Evolutionary conservation across 2,797 vertebrate species (phyloP), one percentile per base, ranked within the genome.

Genomic region (Alauda arvensis): DNA sequence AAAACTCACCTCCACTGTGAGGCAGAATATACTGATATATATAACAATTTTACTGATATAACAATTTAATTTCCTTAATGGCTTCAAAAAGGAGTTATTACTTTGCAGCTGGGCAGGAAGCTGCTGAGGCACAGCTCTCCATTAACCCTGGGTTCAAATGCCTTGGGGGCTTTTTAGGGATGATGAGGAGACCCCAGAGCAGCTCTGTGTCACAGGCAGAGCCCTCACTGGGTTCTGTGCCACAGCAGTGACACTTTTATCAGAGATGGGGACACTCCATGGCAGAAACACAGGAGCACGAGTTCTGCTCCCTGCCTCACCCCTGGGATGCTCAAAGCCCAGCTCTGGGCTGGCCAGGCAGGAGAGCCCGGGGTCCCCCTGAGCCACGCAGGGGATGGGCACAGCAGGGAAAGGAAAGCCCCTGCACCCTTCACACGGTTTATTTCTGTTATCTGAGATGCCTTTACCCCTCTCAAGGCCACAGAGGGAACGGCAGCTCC

Each of bases 241-340:
- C 76, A 78, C 57, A 10, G 1, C 31, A 13, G 19, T 0, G 5
- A 21, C 8, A 18, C n/a, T 76, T 49, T 11, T 6, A 20, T 8
- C 59, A 24, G 43, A 48, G 17, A 33, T 26, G 3, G 31, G 34
- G 23, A 51, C 16, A 6, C 62, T 33, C 39, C 18, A 11, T 2
- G 20, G 29, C 23, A 20, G 6, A 40, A n/a, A 56, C 10, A 28
- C 29, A 9, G 0, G 7, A 40, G 40, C 63, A 63, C 2, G 6
- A 43, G 20, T 17, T 57, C 49, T 79, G 69, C 28, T 66, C 53
- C 39, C 43, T 33, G 5, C 1, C 25, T 21, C 1, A 20, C 20
- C 42, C 23, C 56, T 8, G 28, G 8, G 1, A 9, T 0, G 23
- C 42, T 28, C 10, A 0, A 48, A 42, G 48, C 21, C 40, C 33